Conservation (phyloP, 2,113 vertebrate genomes). For the Myodes glareolus region DNA sequence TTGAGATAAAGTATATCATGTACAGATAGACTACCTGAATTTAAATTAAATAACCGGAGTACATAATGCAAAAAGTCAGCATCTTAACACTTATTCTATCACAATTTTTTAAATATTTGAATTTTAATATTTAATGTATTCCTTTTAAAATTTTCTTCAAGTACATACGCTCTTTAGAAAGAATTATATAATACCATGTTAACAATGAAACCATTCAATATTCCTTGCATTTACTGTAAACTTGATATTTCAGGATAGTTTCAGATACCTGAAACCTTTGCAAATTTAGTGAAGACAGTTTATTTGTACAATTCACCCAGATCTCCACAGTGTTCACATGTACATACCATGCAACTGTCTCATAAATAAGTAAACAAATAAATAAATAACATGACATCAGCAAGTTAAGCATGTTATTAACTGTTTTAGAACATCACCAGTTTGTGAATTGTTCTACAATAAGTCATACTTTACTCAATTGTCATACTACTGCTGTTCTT, state of each 20-base stretch:
- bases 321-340: not conserved
- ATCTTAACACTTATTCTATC: conserved; percentile 19
- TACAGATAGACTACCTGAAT: not conserved
- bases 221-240: not conserved
- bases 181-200: not conserved
- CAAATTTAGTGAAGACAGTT: not conserved
- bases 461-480: not conserved
- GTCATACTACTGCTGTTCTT: not conserved
- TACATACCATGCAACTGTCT: not conserved
- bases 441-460: not conserved
- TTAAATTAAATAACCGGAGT: not conserved
- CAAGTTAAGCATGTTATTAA: not conserved
- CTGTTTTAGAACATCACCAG: not conserved
- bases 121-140: not conserved
- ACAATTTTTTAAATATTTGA: not conserved
- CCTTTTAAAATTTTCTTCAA: not conserved
- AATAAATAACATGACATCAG: not conserved
- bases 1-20: not conserved
- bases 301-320: not conserved
- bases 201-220: not conserved
- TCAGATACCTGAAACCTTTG: not conserved
- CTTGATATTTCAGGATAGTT: conserved; percentile 8
- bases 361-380: not conserved
- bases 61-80: not conserved
- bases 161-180: not conserved